Percentiles rank a stretch among this genome's conserved stretches.
These are phyloP conservation scores for Phaonia tiefii DNA, from an alignment of 2,888 invertebrate species.

Conservation along the genomic window DNA sequence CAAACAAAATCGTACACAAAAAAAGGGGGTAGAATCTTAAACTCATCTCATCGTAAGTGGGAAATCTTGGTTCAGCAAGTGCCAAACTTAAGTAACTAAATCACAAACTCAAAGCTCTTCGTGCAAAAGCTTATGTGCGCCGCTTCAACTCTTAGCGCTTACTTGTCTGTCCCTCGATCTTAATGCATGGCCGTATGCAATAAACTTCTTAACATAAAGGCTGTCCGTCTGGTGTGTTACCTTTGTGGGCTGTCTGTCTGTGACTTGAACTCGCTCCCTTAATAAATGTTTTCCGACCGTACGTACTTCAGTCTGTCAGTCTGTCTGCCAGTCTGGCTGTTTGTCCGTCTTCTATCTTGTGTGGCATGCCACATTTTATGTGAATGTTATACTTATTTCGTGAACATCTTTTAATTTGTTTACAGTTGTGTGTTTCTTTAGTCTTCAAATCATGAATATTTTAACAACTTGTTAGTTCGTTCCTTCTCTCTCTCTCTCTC, in stretches of 20 bases:
- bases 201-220: too few relatives aligned
- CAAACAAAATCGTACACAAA: constrained; percentile 7
- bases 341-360: constrained; percentile 9
- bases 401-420: constrained; percentile 52
- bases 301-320: neutral
- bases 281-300: neutral
- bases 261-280: neutral
- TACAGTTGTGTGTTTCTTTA: constrained; percentile 41
- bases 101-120: too few relatives aligned
- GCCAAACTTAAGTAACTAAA: constrained; percentile 53
- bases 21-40: neutral
- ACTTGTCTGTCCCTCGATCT: too few relatives aligned
- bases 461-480: constrained; percentile 35
- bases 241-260: too few relatives aligned
- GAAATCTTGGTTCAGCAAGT: constrained; percentile 48
- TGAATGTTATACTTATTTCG: constrained; percentile 50
- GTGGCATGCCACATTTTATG: constrained; percentile 52
- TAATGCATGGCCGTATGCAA: too few relatives aligned
- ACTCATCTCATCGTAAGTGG: constrained; percentile 53
- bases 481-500: too few relatives aligned
- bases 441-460: constrained; percentile 60
- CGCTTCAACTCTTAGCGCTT: too few relatives aligned
- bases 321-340: neutral
- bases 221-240: too few relatives aligned
- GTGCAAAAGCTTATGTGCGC: too few relatives aligned